phyloP scores from a whole-genome alignment of 2,888 invertebrate genomes.

The Limnephilus marmoratus region DNA sequence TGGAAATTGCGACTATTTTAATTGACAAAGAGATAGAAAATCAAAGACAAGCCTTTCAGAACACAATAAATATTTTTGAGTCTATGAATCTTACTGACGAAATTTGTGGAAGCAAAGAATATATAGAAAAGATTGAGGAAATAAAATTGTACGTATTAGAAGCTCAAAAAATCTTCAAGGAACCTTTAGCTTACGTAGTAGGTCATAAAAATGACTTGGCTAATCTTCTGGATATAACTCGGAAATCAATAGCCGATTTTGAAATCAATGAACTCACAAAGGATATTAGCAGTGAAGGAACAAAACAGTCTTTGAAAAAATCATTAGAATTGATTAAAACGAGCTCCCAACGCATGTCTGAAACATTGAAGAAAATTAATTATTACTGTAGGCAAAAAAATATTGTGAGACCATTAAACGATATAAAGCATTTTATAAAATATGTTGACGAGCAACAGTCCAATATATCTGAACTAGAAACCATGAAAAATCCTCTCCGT shows the following conservation, averaged over 20 bases:
- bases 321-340: slow-evolving; percentile 57
- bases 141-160: slow-evolving; percentile 58
- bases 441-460: slow-evolving; percentile 33
- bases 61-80: slow-evolving; percentile 68
- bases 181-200: slow-evolving; percentile 58
- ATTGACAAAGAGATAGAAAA: slow-evolving; percentile 67
- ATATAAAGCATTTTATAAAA: slow-evolving; percentile 61
- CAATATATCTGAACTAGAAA: slow-evolving; percentile 18
- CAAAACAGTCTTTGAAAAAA: slow-evolving; percentile 53
- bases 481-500: slow-evolving; percentile 44
- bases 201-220: slow-evolving; percentile 57
- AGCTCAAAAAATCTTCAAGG: slow-evolving; percentile 61
- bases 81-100: neutral
- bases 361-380: slow-evolving; percentile 61
- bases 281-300: slow-evolving; percentile 46
- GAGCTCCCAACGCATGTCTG: slow-evolving; percentile 59
- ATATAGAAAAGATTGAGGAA: slow-evolving; percentile 54
- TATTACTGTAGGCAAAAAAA: slow-evolving; percentile 61
- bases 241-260: slow-evolving; percentile 51
- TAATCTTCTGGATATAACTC: slow-evolving; percentile 46
- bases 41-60: slow-evolving; percentile 68
- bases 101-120: slow-evolving; percentile 2
- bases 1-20: slow-evolving; percentile 59
- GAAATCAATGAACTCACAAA: slow-evolving; percentile 49
- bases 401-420: slow-evolving; percentile 59